Base-by-base conservation (phyloP, 2,888 invertebrate species). In the Nomada ruficornis region DNA sequence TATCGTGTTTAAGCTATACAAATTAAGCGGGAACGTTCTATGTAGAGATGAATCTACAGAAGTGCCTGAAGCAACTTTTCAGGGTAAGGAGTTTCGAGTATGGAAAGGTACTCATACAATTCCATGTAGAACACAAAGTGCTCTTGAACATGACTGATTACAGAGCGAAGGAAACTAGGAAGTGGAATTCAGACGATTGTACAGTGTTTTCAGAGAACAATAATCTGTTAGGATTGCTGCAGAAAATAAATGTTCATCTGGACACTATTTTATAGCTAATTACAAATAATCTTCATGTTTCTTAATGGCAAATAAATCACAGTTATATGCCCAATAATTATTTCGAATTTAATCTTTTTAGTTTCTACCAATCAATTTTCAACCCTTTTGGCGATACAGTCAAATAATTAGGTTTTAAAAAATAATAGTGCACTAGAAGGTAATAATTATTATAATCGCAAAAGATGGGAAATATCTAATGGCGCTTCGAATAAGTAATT, bases 371-470 rank as follows among this genome's bases (percentile, higher is more conserved):
- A 36, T 36, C 36, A 36, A 36, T 36, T 36, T 36, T 36, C 36
- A 36, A 36, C 36, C 36, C 36, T 7, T 36, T 36, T 36, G 36
- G 9, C 36, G 5, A 36, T 36, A 7, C 36, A 7, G 36, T 36
- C 36, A 7, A 5, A 7, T 36, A 36, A 36, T 36, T 36, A 36
- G 9, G 9, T 70, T 18, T 3, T 13, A 42, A 50, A 26, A 47
- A 3, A 11, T 52, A 18, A 15, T 15, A 9, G 2, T 18, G 62
- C n/a, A 26, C 29, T 1, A 36, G 26, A 0, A 15, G 1, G 62
- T 26, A 57, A 50, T 77, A 71, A n/a, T n/a, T n/a, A n/a, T n/a
- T n/a, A n/a, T n/a, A n/a, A 64, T 54, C 77, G 59, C 72, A 72
- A 77, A 76, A 64, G 42, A 15, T 55, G 42, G 23, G 20, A 72